Evolutionary conservation across 2,888 invertebrate species (phyloP).

Genomic region (Apodemia mormo): DNA sequence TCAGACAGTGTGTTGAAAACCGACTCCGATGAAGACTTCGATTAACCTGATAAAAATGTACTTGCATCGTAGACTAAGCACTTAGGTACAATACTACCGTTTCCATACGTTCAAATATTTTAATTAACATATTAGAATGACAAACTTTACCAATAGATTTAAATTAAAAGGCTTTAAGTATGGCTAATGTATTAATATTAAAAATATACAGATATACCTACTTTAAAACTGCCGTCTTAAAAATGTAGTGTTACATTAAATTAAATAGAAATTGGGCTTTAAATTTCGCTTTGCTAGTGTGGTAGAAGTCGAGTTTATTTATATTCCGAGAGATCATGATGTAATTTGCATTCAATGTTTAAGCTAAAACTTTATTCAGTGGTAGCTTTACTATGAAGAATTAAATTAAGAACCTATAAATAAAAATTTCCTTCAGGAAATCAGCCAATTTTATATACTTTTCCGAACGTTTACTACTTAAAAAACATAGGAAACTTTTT

Average conservation of each 20-base stretch:
- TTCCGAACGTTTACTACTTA: too few species aligned
- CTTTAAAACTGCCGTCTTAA: background rate
- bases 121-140: background rate
- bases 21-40: constrained; percentile 77
- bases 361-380: too few species aligned
- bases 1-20: constrained; percentile 76
- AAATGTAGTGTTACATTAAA: background rate
- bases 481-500: too few species aligned
- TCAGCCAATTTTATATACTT: too few species aligned
- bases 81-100: constrained; percentile 12
- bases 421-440: too few species aligned
- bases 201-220: background rate
- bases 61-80: constrained; percentile 3
- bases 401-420: too few species aligned
- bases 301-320: background rate
- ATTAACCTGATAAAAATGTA: constrained; percentile 43
- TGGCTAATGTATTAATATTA: constrained; percentile 1
- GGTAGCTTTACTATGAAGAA: too few species aligned
- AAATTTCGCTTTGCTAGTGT: background rate
- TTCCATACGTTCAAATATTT: background rate
- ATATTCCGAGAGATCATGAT: too few species aligned
- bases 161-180: constrained; percentile 3
- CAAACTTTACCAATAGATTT: background rate
- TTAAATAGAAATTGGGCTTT: background rate
- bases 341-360: too few species aligned